Evolutionary conservation across 2,113 vertebrate genomes (phyloP), one percentile per base, ranked within the genome.

Genomic region (Oenanthe oenanthe): DNA sequence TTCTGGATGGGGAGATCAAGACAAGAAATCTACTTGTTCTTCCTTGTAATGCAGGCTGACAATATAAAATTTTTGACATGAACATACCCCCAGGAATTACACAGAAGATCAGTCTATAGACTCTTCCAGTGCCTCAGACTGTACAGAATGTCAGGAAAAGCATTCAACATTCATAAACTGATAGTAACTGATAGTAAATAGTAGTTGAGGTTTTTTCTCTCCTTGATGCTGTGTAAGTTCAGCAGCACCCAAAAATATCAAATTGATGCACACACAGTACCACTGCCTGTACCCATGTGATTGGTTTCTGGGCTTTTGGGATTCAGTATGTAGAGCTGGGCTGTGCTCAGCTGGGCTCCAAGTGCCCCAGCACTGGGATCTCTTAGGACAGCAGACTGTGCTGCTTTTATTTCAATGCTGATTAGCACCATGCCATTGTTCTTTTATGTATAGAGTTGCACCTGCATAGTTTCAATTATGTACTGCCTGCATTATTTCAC

Each of bases 381-480:
- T 68, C 50, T 13, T 5, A 60, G 63, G 40, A 48, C 43, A 88
- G 42, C 61, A 74, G 24, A 29, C 28, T 3, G 4, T 13, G 21
- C 26, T 74, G 42, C 28, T 47, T 67, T 78, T 47, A 53, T 61
- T 70, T 82, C 12, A 26, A 40, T 28, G 38, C 38, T 36, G 38
- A 82, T 65, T 28, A 60, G 36, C 65, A 81, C 51, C 29, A 66
- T 10, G 3, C 9, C 51, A 58, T n/a, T 10, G 34, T 15, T 70
- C 79, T 32, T 58, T 75, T 19, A 21, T 1, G 2, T 14, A 9
- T 0, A 36, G 13, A 73, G 40, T 3, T 28, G 38, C 48, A 77
- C 28, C 32, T 40, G 54, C 48, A 58, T 34, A 0, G 0, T 80
- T 76, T 45, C 58, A 34, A 4, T 50, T 18, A 67, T 0, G 0